These are phyloP conservation scores for Flexamia atlantica DNA, from an alignment of 2,888 invertebrate species.

Conservation along the genomic window DNA sequence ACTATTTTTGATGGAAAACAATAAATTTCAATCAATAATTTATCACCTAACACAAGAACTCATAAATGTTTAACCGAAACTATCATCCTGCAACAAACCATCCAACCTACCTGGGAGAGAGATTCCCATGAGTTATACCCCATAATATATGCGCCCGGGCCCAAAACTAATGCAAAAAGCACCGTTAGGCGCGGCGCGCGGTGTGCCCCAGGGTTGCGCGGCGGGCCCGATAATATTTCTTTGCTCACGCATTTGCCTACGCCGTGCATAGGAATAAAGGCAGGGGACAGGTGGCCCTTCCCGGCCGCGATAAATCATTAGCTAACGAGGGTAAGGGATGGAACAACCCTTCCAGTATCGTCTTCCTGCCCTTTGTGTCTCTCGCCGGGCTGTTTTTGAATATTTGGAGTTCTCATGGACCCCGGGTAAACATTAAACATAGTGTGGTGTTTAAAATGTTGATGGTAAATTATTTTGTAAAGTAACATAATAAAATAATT, in stretches of 20 bases:
- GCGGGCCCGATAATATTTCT: constrained; percentile 52
- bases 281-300: neutral
- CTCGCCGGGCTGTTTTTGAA: constrained; percentile 21
- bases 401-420: constrained; percentile 28
- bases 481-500: too few species aligned
- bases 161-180: constrained; percentile 58
- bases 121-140: constrained; percentile 44
- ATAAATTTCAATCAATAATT: too few species aligned
- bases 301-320: constrained; percentile 43
- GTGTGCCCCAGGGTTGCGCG: constrained; percentile 22
- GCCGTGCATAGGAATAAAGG: constrained; percentile 48
- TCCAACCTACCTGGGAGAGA: neutral
- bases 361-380: constrained; percentile 37
- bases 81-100: neutral
- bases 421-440: constrained; percentile 3
- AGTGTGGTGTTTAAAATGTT: too few species aligned
- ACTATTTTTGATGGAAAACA: too few species aligned
- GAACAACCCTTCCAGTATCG: constrained; percentile 35
- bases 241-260: constrained; percentile 48
- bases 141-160: constrained; percentile 42
- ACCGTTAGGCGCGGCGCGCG: constrained; percentile 29
- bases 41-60: too few species aligned
- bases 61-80: too few species aligned
- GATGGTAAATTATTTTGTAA: too few species aligned
- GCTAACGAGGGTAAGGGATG: constrained; percentile 45